phyloP scores from a whole-genome alignment of 2,797 vertebrate species.

The Macroramphosus scolopax region DNA sequence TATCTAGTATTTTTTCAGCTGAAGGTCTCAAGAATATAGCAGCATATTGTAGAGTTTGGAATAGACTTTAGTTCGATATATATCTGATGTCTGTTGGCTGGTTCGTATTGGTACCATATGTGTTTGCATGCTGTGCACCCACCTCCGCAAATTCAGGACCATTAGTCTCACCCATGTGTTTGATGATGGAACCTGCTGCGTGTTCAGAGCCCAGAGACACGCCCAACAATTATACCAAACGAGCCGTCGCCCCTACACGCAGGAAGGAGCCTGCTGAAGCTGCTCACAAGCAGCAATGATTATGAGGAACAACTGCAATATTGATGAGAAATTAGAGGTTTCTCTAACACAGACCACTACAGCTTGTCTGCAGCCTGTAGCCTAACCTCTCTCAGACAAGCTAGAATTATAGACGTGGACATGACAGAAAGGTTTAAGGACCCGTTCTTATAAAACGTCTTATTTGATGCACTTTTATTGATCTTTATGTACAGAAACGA shows the following conservation, averaged over 20 bases:
- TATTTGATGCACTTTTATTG: too few relatives aligned
- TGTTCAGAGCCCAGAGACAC: slow-evolving; percentile 18
- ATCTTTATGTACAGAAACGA: too few relatives aligned
- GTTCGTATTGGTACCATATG: too few relatives aligned
- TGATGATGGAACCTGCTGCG: slow-evolving; percentile 26
- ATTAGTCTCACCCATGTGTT: slow-evolving; percentile 34
- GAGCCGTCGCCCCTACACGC: slow-evolving; percentile 14
- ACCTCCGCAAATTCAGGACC: too few relatives aligned
- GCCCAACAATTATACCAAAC: slow-evolving; percentile 33
- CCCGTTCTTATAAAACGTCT: too few relatives aligned
- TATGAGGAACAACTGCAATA: slow-evolving; percentile 17
- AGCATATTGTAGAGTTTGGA: slow-evolving; percentile 24
- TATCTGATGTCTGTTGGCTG: too few relatives aligned
- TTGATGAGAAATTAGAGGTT: not conserved
- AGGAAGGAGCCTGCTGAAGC: slow-evolving; percentile 27
- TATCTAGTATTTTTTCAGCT: slow-evolving; percentile 11
- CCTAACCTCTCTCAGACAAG: too few relatives aligned
- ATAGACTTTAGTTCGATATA: too few relatives aligned
- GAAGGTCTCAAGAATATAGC: slow-evolving; percentile 33
- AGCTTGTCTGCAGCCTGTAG: not conserved
- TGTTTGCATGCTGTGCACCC: too few relatives aligned
- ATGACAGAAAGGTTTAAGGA: too few relatives aligned
- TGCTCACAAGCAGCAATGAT: slow-evolving; percentile 2
- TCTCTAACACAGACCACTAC: not conserved
- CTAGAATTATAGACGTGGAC: too few relatives aligned